phyloP scores from a whole-genome alignment of 2,797 vertebrate genomes.

The Ceryle rudis region DNA sequence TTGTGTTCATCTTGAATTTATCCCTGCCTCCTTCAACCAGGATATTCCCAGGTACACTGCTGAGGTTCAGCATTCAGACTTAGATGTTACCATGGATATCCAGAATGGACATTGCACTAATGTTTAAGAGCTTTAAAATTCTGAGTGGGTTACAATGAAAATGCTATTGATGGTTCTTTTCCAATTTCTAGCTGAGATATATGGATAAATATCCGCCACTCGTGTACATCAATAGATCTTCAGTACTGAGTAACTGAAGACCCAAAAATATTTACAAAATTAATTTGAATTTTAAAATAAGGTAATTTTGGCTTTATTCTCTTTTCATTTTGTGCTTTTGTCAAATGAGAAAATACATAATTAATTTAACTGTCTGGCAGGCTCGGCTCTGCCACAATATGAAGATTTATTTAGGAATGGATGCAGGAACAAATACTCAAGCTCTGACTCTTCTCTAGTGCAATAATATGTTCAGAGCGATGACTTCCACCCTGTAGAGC shows the following conservation, averaged over 20 bases:
- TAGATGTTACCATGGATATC: not conserved
- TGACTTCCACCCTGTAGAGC: not conserved
- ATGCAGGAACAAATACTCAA: not conserved
- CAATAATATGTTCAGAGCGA: not conserved
- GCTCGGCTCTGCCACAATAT: not conserved
- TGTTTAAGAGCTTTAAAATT: not conserved
- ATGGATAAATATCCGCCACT: not conserved
- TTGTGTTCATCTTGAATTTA: not conserved
- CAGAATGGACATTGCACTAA: accelerated
- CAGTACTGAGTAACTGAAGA: not conserved
- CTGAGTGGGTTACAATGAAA: not conserved
- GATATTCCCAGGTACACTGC: not conserved
- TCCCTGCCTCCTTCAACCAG: not conserved
- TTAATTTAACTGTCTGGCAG: not conserved
- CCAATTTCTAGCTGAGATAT: not conserved
- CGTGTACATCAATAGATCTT: not conserved
- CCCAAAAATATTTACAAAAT: not conserved
- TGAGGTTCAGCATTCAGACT: not conserved
- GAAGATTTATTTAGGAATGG: not conserved
- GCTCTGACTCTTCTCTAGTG: not conserved
- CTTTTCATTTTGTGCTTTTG: not conserved
- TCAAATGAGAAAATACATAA: not conserved
- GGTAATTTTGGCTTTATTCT: not conserved
- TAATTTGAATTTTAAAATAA: not conserved
- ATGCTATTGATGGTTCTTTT: not conserved